phyloP scores from a whole-genome alignment of 2,888 invertebrate genomes.

The Drosophila melanosoma region DNA sequence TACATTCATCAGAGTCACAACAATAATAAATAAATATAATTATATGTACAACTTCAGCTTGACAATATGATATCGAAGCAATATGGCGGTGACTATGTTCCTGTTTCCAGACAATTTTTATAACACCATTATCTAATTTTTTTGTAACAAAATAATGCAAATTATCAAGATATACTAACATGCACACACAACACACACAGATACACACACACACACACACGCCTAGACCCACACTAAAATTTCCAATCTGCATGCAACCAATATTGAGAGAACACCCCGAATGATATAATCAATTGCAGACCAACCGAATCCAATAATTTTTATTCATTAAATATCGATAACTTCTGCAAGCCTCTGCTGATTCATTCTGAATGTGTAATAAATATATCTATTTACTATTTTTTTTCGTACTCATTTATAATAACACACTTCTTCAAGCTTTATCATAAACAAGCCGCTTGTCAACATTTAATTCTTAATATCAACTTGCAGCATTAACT shows the following conservation, averaged over 20 bases:
- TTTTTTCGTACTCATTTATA: slow-evolving; percentile 21
- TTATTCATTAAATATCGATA: slow-evolving; percentile 17
- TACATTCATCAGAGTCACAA: slow-evolving; percentile 18
- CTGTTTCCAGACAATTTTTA: slow-evolving; percentile 56
- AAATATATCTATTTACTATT: background rate
- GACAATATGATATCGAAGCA: slow-evolving; percentile 83
- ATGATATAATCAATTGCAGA: slow-evolving; percentile 14
- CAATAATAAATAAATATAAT: slow-evolving; percentile 24
- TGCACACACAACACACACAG: slow-evolving; percentile 14
- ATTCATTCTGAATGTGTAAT: slow-evolving; percentile 18
- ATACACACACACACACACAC: slow-evolving; percentile 14
- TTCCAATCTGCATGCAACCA: slow-evolving; percentile 46
- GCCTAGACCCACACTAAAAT: slow-evolving; percentile 25
- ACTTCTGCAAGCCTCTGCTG: slow-evolving; percentile 12
- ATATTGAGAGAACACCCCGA: slow-evolving; percentile 24
- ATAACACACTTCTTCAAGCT: slow-evolving; percentile 28
- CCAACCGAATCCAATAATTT: slow-evolving; percentile 24
- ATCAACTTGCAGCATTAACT: slow-evolving; percentile 3
- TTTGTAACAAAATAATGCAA: slow-evolving; percentile 50
- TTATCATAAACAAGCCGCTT: slow-evolving; percentile 31
- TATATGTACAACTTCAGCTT: slow-evolving; percentile 37
- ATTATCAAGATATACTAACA: slow-evolving; percentile 44
- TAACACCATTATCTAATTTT: slow-evolving; percentile 50
- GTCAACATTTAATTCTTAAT: background rate
- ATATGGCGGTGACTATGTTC: slow-evolving; percentile 85